These are phyloP conservation scores for Triops longicaudatus DNA, from an alignment of 1,140 invertebrate species.

Conservation along the genomic window DNA sequence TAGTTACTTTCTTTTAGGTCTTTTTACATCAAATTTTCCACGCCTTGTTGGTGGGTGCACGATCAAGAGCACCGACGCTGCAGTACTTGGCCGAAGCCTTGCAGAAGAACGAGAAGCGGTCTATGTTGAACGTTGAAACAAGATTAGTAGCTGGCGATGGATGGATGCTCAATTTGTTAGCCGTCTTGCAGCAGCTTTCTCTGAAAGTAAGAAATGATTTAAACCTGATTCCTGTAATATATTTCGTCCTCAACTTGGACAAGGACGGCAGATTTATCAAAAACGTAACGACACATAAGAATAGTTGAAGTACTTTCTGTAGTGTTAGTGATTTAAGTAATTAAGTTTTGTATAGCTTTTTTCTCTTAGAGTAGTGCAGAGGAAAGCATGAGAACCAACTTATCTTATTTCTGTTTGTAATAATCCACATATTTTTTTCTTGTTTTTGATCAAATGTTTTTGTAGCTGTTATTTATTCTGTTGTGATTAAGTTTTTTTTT, in stretches of 20 bases:
- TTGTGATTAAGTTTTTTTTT: too few relatives aligned
- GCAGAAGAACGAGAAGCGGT: slow-evolving; percentile 70
- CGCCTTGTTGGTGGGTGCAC: slow-evolving; percentile 67
- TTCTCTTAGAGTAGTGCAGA: too few relatives aligned
- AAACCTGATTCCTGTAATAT: not conserved
- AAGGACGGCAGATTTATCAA: too few relatives aligned
- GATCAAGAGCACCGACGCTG: slow-evolving; percentile 62
- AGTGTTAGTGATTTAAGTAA: too few relatives aligned
- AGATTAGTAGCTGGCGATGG: slow-evolving; percentile 77
- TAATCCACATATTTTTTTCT: too few relatives aligned
- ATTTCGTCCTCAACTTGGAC: not conserved
- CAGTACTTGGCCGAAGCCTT: slow-evolving; percentile 67
- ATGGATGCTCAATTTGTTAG: slow-evolving; percentile 87
- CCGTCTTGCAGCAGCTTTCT: slow-evolving; percentile 77
- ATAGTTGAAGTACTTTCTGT: slow-evolving; percentile 28
- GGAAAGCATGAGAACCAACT: too few relatives aligned
- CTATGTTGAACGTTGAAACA: slow-evolving; percentile 83
- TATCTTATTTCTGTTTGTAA: too few relatives aligned
- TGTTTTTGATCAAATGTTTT: too few relatives aligned
- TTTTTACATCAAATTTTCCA: slow-evolving; percentile 74
- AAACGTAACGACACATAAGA: slow-evolving; percentile 5
- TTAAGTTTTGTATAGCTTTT: too few relatives aligned
- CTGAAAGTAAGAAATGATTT: slow-evolving; percentile 52
- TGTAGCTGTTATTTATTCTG: too few relatives aligned
- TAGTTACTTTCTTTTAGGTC: slow-evolving; percentile 40